Evolutionary conservation across 2,888 invertebrate genomes (phyloP).

Genomic region (Nymphalis polychloros): DNA sequence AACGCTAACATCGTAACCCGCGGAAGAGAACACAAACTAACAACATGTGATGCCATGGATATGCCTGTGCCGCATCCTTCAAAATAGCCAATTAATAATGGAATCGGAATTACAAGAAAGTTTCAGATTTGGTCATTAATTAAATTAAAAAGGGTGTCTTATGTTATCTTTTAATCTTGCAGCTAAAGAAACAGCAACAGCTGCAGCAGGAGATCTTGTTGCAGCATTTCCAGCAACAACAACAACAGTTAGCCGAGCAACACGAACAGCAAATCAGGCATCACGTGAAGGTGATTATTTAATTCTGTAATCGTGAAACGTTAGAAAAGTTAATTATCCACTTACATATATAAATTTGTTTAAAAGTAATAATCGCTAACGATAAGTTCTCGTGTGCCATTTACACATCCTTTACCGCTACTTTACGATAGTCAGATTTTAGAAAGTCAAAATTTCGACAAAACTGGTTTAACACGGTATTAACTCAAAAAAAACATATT

Average conservation of each 20-base stretch:
- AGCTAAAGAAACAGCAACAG: constrained; percentile 97
- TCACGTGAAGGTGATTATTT: constrained; percentile 87
- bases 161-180: constrained; percentile 61
- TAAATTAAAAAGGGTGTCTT: constrained; percentile 13
- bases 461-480: constrained; percentile 1
- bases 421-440: neutral
- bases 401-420: constrained; percentile 7
- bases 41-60: neutral
- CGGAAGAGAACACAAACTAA: constrained; percentile 2
- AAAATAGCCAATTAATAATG: neutral
- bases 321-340: neutral
- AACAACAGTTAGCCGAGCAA: constrained; percentile 93
- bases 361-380: neutral
- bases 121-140: neutral
- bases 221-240: constrained; percentile 95
- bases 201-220: constrained; percentile 94
- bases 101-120: neutral
- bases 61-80: neutral
- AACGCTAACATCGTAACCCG: constrained; percentile 16
- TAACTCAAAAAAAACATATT: constrained; percentile 5
- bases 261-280: constrained; percentile 95
- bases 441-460: constrained; percentile 14
- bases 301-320: neutral
- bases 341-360: neutral
- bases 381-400: neutral